Percentiles rank a stretch among this genome's conserved stretches.
These are phyloP conservation scores for Catocala fraxini DNA, from an alignment of 2,888 invertebrate species.

Conservation along the genomic window DNA sequence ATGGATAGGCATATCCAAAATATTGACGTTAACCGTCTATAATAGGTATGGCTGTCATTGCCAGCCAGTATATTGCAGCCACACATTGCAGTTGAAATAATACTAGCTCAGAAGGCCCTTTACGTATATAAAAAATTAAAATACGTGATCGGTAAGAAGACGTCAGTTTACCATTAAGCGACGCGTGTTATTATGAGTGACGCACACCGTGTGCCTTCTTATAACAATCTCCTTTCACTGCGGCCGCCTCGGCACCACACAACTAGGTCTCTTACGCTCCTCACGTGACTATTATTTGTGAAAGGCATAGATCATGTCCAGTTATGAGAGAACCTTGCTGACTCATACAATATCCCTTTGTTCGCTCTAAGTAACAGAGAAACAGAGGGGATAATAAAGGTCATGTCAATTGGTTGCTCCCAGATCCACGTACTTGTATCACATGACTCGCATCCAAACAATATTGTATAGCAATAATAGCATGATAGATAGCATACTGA, in stretches of 20 bases:
- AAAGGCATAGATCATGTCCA: slow-evolving; percentile 58
- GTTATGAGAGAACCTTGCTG: slow-evolving; percentile 48
- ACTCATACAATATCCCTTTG: slow-evolving; percentile 44
- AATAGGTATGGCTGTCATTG: too few species aligned
- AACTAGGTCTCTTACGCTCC: slow-evolving; percentile 35
- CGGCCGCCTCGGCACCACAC: slow-evolving; percentile 7
- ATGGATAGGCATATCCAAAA: too few species aligned
- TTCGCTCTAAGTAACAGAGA: slow-evolving; percentile 21
- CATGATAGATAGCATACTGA: slow-evolving; percentile 33
- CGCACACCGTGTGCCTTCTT: slow-evolving; percentile 22
- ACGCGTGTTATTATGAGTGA: slow-evolving; percentile 3
- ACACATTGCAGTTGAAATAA: too few species aligned
- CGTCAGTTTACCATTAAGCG: slow-evolving; percentile 12
- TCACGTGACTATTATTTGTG: slow-evolving; percentile 70
- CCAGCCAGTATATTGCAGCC: too few species aligned
- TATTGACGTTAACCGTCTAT: too few species aligned
- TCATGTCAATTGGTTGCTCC: slow-evolving; percentile 46
- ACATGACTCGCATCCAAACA: slow-evolving; percentile 49
- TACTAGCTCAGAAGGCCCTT: too few species aligned
- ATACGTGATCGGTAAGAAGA: background rate
- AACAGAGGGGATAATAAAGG: slow-evolving; percentile 37
- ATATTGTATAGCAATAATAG: slow-evolving; percentile 46
- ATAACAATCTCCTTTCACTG: slow-evolving; percentile 44
- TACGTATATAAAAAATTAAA: too few species aligned
- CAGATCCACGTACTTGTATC: slow-evolving; percentile 38